These are phyloP conservation scores for Cantharis nigra DNA, from an alignment of 2,888 invertebrate species.

Conservation along the genomic window DNA sequence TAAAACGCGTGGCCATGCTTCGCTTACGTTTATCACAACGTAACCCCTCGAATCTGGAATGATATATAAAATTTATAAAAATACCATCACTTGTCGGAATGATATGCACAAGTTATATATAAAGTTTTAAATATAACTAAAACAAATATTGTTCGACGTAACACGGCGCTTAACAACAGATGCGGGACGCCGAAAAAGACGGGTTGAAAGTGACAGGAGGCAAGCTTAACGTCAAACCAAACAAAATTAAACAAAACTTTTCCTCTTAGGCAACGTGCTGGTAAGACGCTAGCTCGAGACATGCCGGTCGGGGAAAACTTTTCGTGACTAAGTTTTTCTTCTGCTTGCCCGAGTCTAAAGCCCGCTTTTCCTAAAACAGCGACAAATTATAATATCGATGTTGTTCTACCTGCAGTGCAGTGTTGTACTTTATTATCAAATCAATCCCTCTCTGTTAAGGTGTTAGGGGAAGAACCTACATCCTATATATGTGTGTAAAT, in stretches of 20 bases:
- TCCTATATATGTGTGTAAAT: conserved; percentile 17
- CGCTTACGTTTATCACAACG: conserved; percentile 55
- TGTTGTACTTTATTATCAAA: conserved; percentile 21
- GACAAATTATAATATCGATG: conserved; percentile 58
- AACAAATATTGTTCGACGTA: conserved; percentile 53
- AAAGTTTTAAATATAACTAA: conserved; percentile 51
- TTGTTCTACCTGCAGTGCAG: conserved; percentile 43
- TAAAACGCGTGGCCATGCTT: conserved; percentile 54
- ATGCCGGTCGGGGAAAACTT: conserved; percentile 51
- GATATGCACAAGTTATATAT: conserved; percentile 51
- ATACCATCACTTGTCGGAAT: conserved; percentile 30
- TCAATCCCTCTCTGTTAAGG: conserved; percentile 13
- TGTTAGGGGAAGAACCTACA: conserved; percentile 6
- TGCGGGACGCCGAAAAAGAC: conserved; percentile 47
- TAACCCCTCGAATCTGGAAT: conserved; percentile 15
- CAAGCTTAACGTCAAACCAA: conserved; percentile 58
- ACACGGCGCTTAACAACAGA: conserved; percentile 52
- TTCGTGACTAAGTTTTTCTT: conserved; percentile 56
- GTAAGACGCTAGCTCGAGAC: conserved; percentile 51
- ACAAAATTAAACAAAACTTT: conserved; percentile 59
- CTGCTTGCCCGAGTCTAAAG: conserved; percentile 51
- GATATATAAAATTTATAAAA: conserved; percentile 15
- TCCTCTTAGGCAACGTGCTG: conserved; percentile 56
- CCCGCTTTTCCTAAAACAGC: conserved; percentile 52
- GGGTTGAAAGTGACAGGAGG: conserved; percentile 57